A percentile compares a stretch with the other conserved stretches of the same genome.
These are phyloP conservation scores for Pimephales promelas DNA, from an alignment of 2,113 vertebrate species.

Conservation along the genomic window DNA sequence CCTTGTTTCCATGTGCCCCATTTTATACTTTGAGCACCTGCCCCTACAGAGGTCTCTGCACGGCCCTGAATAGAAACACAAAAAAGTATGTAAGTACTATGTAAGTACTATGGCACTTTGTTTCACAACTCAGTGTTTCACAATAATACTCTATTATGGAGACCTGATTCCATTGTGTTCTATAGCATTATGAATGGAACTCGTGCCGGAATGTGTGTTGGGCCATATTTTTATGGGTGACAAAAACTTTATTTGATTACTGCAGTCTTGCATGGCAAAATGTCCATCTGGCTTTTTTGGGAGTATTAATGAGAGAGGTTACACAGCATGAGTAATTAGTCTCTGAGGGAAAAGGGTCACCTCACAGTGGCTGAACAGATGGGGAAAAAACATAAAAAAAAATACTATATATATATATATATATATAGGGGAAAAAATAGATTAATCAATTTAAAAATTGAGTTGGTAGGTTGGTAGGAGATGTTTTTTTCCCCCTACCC, in stretches of 20 bases:
- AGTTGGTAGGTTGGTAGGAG: too few species aligned
- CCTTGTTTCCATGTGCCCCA: too few species aligned
- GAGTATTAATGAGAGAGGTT: conserved; percentile 49
- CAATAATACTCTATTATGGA: neutral
- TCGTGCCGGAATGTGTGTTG: neutral
- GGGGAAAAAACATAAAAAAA: neutral
- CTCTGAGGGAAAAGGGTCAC: conserved; percentile 36
- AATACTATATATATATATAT: neutral
- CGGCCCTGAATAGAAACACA: too few species aligned
- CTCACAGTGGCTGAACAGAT: conserved; percentile 27
- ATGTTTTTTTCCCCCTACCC: too few species aligned
- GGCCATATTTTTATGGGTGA: neutral
- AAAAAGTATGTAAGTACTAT: too few species aligned
- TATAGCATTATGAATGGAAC: neutral
- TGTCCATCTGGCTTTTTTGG: conserved; percentile 46
- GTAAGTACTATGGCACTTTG: too few species aligned
- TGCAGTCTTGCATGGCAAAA: conserved; percentile 27
- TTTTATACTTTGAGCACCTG: too few species aligned
- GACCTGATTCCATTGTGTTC: neutral
- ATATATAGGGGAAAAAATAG: too few species aligned
- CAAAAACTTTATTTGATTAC: conserved; percentile 33
- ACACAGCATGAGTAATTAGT: conserved; percentile 40
- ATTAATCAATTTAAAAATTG: too few species aligned
- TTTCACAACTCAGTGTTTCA: too few species aligned
- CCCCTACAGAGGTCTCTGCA: too few species aligned